Evolutionary conservation across 2,888 invertebrate genomes (phyloP).

Genomic region (Drosophila mulleri): DNA sequence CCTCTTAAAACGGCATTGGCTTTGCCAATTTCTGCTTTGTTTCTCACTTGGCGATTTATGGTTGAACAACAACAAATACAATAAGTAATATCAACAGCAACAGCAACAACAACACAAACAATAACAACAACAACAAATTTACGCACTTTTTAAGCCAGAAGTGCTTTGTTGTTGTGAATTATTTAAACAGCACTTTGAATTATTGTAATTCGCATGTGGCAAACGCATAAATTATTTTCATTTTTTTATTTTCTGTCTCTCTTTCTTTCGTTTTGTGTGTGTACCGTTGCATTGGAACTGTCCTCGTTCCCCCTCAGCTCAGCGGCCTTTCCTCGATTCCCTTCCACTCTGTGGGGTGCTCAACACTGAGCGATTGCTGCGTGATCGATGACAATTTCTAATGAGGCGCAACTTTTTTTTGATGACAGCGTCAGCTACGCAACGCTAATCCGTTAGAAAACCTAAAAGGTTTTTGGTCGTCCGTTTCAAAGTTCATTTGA

Average conservation of each 20-base stretch:
- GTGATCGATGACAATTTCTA: slow-evolving; percentile 70
- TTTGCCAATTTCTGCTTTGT: slow-evolving; percentile 74
- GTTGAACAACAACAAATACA: slow-evolving; percentile 34
- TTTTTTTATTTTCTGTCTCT: slow-evolving; percentile 1
- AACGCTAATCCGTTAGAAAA: slow-evolving; percentile 48
- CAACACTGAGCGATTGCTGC: slow-evolving; percentile 18
- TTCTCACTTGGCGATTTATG: slow-evolving; percentile 64
- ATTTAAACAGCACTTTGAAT: slow-evolving; percentile 58
- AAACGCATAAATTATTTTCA: slow-evolving; percentile 63
- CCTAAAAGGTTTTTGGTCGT: slow-evolving; percentile 32
- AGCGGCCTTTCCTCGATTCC: background rate
- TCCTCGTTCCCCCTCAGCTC: slow-evolving; percentile 18
- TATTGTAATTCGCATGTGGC: slow-evolving; percentile 62
- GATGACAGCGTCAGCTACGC: slow-evolving; percentile 20
- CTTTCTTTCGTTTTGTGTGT: slow-evolving; percentile 2
- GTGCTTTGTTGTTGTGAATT: slow-evolving; percentile 49
- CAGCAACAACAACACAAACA: slow-evolving; percentile 16
- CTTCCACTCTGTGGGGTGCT: background rate
- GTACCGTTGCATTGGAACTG: slow-evolving; percentile 55
- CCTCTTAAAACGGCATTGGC: slow-evolving; percentile 67
- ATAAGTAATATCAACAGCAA: slow-evolving; percentile 24
- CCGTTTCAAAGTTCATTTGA: slow-evolving; percentile 63
- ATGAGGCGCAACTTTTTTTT: slow-evolving; percentile 53
- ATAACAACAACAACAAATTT: slow-evolving; percentile 30
- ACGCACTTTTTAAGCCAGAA: slow-evolving; percentile 59